A percentile compares a stretch with the other conserved stretches of the same genome.
Conservation (phyloP, 2,888 invertebrate genomes). For the Amblyteles armatorius region DNA sequence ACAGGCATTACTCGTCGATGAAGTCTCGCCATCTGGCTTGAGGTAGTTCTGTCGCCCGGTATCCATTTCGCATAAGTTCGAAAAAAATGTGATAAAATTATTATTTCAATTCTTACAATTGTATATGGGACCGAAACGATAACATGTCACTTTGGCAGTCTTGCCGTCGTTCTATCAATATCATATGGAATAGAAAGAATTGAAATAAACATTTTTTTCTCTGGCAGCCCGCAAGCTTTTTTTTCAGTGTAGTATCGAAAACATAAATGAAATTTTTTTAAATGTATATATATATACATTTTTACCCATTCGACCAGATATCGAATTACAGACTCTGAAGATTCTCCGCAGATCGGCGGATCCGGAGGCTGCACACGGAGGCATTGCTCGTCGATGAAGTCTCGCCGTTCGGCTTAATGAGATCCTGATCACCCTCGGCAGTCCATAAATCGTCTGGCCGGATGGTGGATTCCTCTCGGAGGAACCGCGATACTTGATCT, state of each 20-base stretch:
- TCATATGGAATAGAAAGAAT: no score
- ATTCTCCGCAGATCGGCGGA: conserved; percentile 13
- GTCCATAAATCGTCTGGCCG: conserved; percentile 64
- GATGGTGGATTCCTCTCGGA: conserved; percentile 49
- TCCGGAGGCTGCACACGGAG: conserved; percentile 8
- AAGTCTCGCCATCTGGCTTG: conserved; percentile 61
- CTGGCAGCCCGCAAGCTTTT: no score
- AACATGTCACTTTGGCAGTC: no score
- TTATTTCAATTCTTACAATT: no score
- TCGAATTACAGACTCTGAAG: conserved; percentile 16
- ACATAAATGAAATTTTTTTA: no score
- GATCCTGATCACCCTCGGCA: conserved; percentile 67
- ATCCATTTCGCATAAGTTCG: no score
- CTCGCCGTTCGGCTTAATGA: conserved; percentile 64
- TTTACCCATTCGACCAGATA: background rate
- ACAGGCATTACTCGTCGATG: conserved; percentile 55
- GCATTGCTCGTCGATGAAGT: conserved; percentile 61
- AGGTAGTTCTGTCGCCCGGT: background rate
- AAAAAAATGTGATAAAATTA: no score
- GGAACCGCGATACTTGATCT: conserved; percentile 64
- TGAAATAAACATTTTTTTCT: no score
- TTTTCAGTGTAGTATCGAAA: no score
- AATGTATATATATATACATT: background rate
- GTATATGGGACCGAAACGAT: no score
- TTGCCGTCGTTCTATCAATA: no score